phyloP scores from a whole-genome alignment of 2,888 invertebrate species.

The Alviniconcha strummeri region DNA sequence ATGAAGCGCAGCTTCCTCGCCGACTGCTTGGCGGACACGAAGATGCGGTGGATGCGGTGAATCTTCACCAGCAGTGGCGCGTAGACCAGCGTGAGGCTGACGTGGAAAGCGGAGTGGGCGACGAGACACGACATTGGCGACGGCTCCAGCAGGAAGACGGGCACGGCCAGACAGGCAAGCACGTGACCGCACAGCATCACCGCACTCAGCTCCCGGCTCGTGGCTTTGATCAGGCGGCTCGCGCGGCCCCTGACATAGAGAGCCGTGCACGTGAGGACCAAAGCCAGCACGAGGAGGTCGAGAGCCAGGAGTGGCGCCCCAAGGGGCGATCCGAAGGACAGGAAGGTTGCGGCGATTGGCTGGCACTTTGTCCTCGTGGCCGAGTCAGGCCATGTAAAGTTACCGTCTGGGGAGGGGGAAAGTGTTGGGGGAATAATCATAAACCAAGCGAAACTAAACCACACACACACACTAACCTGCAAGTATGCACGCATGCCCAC shows the following conservation, averaged over 20 bases:
- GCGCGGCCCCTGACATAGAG: slow-evolving; percentile 44
- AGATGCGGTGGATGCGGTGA: slow-evolving; percentile 57
- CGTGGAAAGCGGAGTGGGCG: slow-evolving; percentile 47
- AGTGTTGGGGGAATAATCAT: neutral
- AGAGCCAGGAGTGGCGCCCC: slow-evolving; percentile 36
- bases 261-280: slow-evolving; percentile 22
- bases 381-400: slow-evolving; percentile 37
- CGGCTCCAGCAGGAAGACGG: slow-evolving; percentile 43
- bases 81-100: slow-evolving; percentile 51
- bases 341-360: slow-evolving; percentile 26
- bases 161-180: slow-evolving; percentile 32
- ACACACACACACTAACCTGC: no score
- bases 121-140: slow-evolving; percentile 41
- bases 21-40: slow-evolving; percentile 44
- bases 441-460: no score
- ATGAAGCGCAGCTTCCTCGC: slow-evolving; percentile 45
- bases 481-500: no score
- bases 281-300: slow-evolving; percentile 26
- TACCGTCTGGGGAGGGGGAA: neutral
- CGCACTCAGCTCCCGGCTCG: slow-evolving; percentile 48
- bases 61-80: slow-evolving; percentile 54
- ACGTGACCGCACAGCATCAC: slow-evolving; percentile 22
- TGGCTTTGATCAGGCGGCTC: slow-evolving; percentile 54
- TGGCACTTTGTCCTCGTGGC: slow-evolving; percentile 22
- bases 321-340: slow-evolving; percentile 16